Conservation (phyloP, 2,113 vertebrate species). For the Hemiprocne comata region DNA sequence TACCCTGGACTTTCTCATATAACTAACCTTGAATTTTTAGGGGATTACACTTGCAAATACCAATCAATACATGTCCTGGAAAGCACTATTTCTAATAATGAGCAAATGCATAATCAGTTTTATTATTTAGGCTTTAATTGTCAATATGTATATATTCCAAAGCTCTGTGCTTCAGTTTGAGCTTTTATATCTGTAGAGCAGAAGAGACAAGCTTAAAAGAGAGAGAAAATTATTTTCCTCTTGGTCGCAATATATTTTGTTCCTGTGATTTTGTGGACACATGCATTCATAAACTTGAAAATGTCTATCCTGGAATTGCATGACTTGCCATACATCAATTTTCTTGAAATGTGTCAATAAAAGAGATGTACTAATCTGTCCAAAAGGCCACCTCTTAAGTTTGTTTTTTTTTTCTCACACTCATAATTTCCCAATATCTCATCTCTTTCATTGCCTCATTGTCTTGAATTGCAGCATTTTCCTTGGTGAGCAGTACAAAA, state of each 20-base stretch:
- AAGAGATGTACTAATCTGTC: not conserved
- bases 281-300: not conserved
- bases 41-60: accelerated
- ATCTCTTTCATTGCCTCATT: not conserved
- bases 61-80: not conserved
- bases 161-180: not conserved
- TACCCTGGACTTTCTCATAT: not conserved
- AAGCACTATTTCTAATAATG: not conserved
- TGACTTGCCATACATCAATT: not conserved
- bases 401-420: not conserved
- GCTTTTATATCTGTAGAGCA: not conserved
- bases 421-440: not conserved
- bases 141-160: not conserved
- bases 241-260: not conserved
- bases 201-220: not conserved
- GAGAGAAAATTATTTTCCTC: not conserved
- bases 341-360: not conserved
- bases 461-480: not conserved
- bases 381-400: not conserved
- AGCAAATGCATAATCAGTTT: not conserved
- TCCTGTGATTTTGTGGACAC: not conserved
- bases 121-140: not conserved
- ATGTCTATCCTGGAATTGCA: not conserved
- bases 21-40: not conserved
- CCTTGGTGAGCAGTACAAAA: not conserved